Percentiles rank a stretch among this genome's conserved stretches.
Conservation (phyloP, 2,113 vertebrate species). For the Calypte anna region DNA sequence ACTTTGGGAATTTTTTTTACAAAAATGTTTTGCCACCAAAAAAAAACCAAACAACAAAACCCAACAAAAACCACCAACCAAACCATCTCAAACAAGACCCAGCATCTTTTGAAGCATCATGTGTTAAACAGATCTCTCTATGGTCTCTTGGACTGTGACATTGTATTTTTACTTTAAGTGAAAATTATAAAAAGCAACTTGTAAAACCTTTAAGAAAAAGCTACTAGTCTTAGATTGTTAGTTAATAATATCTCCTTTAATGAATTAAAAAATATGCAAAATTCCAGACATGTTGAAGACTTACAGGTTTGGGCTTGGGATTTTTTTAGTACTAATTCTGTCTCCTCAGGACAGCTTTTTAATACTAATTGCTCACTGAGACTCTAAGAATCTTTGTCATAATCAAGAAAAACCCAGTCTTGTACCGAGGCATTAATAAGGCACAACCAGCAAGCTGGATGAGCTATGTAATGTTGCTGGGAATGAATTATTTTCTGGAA, state of each 20-base stretch:
- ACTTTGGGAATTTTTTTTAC: constrained; percentile 58
- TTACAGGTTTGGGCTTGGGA: constrained; percentile 56
- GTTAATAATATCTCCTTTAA: constrained; percentile 65
- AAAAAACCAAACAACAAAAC: neutral
- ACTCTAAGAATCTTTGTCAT: constrained; percentile 71
- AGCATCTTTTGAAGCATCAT: constrained; percentile 25
- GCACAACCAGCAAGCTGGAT: constrained; percentile 65
- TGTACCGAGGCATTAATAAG: constrained; percentile 75
- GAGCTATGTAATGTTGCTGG: constrained; percentile 58
- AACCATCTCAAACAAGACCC: neutral
- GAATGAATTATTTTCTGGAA: constrained; percentile 71
- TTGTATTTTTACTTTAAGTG: constrained; percentile 39
- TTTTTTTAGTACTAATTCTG: constrained; percentile 68
- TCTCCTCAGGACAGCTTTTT: constrained; percentile 66
- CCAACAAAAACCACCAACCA: constrained; percentile 9
- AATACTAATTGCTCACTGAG: constrained; percentile 74
- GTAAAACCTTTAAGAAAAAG: constrained; percentile 40
- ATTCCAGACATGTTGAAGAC: constrained; percentile 66
- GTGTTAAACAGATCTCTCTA: constrained; percentile 41
- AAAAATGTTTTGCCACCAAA: constrained; percentile 55
- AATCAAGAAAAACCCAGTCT: constrained; percentile 65
- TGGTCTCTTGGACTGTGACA: constrained; percentile 18
- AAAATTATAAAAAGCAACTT: constrained; percentile 45
- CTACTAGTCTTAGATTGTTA: neutral
- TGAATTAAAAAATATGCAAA: constrained; percentile 30